A percentile compares a stretch with the other conserved stretches of the same genome.
These are phyloP conservation scores for Phainopepla nitens DNA, from an alignment of 2,113 vertebrate genomes.

Conservation along the genomic window DNA sequence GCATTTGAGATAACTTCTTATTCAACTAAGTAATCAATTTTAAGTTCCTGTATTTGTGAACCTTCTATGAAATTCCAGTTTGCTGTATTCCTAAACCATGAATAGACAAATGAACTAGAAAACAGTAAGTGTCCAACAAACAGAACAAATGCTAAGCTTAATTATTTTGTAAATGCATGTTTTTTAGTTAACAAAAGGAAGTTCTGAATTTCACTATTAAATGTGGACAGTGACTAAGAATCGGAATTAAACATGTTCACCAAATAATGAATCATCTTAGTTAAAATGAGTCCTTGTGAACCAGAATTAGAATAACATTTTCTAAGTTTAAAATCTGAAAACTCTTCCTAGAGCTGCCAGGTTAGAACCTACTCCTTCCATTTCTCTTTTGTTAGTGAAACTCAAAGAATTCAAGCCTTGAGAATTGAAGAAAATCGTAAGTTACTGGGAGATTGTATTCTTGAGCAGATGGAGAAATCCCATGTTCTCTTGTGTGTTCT, in stretches of 20 bases:
- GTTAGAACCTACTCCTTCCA: not conserved
- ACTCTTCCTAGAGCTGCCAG: not conserved
- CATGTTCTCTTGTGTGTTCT: accelerated
- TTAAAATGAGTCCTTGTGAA: not conserved
- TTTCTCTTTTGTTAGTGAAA: not conserved
- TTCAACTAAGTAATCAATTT: not conserved
- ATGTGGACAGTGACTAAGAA: not conserved
- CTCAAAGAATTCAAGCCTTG: not conserved
- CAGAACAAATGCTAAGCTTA: not conserved
- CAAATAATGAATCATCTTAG: not conserved
- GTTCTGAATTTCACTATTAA: not conserved
- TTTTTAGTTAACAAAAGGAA: not conserved
- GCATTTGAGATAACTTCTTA: not conserved
- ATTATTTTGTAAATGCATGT: not conserved
- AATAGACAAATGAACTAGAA: not conserved
- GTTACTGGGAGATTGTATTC: not conserved
- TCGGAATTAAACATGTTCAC: not conserved
- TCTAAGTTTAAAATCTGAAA: not conserved
- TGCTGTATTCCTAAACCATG: not conserved
- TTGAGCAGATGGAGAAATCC: not conserved
- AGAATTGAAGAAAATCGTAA: not conserved
- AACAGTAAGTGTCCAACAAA: not conserved
- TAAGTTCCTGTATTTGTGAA: not conserved
- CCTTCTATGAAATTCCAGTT: not conserved
- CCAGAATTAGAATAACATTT: not conserved